Evolutionary conservation across 2,888 invertebrate genomes (phyloP).

Genomic region (Ceramica pisi): DNA sequence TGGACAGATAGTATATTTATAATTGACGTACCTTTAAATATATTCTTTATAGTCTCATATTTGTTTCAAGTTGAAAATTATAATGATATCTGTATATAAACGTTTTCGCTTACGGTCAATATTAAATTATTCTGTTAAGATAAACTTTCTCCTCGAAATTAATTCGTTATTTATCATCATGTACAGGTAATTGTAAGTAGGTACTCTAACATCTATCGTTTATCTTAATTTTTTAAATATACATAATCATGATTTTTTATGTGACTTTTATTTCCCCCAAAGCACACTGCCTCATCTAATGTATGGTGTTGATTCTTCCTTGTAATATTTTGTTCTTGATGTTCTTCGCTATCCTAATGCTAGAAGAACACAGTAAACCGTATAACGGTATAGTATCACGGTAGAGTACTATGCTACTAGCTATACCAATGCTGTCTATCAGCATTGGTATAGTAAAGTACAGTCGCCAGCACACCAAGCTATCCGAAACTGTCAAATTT

Average conservation of each 20-base stretch:
- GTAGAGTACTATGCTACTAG: too few species aligned
- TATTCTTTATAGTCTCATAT: slow-evolving; percentile 73
- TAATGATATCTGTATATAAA: slow-evolving; percentile 81
- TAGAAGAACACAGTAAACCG: too few species aligned
- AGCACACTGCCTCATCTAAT: too few species aligned
- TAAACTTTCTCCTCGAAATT: slow-evolving; percentile 78
- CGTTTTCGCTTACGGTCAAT: slow-evolving; percentile 74
- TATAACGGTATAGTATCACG: too few species aligned
- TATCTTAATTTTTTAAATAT: slow-evolving; percentile 89
- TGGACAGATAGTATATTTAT: slow-evolving; percentile 77
- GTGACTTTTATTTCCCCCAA: slow-evolving; percentile 72
- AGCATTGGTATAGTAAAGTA: too few species aligned
- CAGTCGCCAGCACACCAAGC: too few species aligned
- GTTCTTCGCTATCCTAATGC: too few species aligned
- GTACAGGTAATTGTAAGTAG: slow-evolving; percentile 90
- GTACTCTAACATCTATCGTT: slow-evolving; percentile 82
- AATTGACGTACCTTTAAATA: slow-evolving; percentile 79
- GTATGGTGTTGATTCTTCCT: too few species aligned
- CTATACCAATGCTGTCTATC: too few species aligned
- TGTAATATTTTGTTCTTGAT: too few species aligned
- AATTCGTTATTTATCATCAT: slow-evolving; percentile 86
- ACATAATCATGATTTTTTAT: slow-evolving; percentile 88
- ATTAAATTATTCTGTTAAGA: slow-evolving; percentile 76
- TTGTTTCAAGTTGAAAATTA: slow-evolving; percentile 74
- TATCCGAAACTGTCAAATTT: too few species aligned